Conservation (phyloP, 2,113 vertebrate species). For the Corvus cornix region DNA sequence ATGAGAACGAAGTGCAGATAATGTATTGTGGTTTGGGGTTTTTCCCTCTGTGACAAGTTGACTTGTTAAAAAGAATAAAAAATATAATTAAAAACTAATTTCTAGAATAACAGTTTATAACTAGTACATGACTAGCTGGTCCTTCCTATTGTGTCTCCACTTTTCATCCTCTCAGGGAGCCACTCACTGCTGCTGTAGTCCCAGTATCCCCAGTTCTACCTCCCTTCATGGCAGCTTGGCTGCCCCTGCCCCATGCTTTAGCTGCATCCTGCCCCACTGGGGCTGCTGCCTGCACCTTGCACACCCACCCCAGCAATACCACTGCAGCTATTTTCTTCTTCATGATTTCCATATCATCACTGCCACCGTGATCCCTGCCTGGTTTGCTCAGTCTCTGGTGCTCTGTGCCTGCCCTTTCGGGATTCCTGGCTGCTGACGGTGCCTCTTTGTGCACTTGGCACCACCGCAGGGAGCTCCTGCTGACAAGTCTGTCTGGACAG, state of each 20-base stretch:
- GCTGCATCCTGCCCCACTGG: neutral
- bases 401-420: neutral
- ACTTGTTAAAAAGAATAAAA: neutral
- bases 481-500: neutral
- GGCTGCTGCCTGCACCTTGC: neutral
- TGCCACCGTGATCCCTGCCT: neutral
- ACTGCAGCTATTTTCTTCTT: neutral
- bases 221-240: neutral
- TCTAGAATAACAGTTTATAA: neutral
- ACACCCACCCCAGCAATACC: neutral
- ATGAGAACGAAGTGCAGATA: conserved; percentile 44
- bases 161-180: neutral
- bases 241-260: neutral
- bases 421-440: neutral
- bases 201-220: neutral
- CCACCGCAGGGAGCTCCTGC: neutral
- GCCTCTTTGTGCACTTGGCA: neutral
- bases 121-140: neutral
- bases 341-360: neutral
- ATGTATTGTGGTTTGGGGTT: neutral
- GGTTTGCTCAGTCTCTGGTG: neutral
- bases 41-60: neutral
- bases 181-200: neutral
- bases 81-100: neutral
- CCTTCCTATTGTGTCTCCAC: neutral